Conservation (phyloP, 2,113 vertebrate genomes). For the Paramormyrops kingsleyae region DNA sequence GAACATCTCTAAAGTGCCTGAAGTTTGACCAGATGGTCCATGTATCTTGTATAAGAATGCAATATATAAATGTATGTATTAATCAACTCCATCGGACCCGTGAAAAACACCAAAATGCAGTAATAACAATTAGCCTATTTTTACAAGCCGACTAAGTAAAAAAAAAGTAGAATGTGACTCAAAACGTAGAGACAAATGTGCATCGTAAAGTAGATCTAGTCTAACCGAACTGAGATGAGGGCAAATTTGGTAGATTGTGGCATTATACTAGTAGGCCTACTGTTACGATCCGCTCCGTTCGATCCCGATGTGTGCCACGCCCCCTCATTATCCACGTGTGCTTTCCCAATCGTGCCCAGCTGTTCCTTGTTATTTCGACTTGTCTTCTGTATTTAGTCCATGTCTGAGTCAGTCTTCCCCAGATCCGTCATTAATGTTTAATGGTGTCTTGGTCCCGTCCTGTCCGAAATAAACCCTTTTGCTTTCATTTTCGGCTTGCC, state of each 20-base stretch:
- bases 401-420: too few species aligned
- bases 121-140: not conserved
- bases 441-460: too few species aligned
- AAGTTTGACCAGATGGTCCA: conserved; percentile 64
- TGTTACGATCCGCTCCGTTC: too few species aligned
- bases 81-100: not conserved
- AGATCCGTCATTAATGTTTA: too few species aligned
- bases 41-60: conserved; percentile 59
- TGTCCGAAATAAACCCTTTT: too few species aligned
- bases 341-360: too few species aligned
- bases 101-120: not conserved
- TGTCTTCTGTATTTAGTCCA: too few species aligned
- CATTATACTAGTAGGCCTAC: not conserved
- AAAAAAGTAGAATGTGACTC: not conserved
- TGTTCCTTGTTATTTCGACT: too few species aligned
- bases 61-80: not conserved
- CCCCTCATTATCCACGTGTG: too few species aligned
- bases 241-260: not conserved
- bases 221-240: not conserved
- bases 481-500: too few species aligned
- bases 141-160: not conserved
- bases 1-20: conserved; percentile 56
- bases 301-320: too few species aligned
- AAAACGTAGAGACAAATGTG: not conserved
- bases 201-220: not conserved